Conservation (phyloP, 2,888 invertebrate genomes). For the Crocallis elinguaria region DNA sequence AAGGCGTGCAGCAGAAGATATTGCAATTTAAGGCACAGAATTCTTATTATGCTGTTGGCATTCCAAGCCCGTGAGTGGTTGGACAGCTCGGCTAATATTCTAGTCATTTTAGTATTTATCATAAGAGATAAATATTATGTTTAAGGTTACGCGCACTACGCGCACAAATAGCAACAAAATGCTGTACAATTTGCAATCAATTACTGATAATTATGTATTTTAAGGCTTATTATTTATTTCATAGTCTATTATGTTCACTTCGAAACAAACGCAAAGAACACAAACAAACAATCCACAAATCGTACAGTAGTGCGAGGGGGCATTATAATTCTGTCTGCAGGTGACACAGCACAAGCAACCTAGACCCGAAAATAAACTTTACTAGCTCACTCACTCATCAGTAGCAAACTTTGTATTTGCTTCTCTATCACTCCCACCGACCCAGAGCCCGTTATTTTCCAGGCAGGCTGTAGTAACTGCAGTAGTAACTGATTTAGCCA, state of each 20-base stretch:
- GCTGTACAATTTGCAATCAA: constrained; percentile 20
- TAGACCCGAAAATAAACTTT: no score
- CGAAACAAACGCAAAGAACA: neutral
- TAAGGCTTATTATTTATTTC: neutral
- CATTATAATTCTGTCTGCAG: no score
- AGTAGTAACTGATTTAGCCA: no score
- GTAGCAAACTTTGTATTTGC: no score
- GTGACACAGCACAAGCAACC: no score
- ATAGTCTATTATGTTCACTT: neutral
- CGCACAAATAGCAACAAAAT: constrained; percentile 15
- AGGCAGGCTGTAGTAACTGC: no score
- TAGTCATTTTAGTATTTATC: constrained; percentile 20
- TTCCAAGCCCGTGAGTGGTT: constrained; percentile 20
- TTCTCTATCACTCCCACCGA: no score
- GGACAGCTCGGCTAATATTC: constrained; percentile 4
- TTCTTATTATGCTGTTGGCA: constrained; percentile 19
- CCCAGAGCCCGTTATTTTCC: no score
- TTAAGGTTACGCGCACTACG: constrained; percentile 10
- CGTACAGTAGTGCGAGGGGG: no score
- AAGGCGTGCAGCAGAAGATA: neutral
- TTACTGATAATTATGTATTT: constrained; percentile 1
- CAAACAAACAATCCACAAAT: no score
- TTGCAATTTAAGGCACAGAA: constrained; percentile 7
- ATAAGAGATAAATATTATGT: constrained; percentile 19
- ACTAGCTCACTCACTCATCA: no score